Percentiles rank a stretch among this genome's conserved stretches.
These are phyloP conservation scores for Lepas anatifera DNA, from an alignment of 2,888 invertebrate species.

Conservation along the genomic window DNA sequence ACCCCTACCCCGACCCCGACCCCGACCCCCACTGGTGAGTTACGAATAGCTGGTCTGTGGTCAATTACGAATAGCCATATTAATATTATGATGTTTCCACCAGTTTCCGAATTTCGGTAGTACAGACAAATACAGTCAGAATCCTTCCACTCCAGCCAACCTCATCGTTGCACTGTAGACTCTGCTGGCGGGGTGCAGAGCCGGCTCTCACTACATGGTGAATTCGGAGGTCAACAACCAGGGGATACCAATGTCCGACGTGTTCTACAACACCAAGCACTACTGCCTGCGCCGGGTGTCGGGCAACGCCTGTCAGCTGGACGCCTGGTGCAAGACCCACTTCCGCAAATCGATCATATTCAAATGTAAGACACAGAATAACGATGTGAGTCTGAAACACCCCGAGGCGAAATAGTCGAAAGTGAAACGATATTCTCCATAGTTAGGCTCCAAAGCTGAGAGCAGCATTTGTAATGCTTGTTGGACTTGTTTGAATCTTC, in stretches of 20 bases:
- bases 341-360: conserved; percentile 58
- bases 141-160: too few species aligned
- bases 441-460: too few species aligned
- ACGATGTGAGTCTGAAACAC: too few species aligned
- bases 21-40: background rate
- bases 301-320: conserved; percentile 49
- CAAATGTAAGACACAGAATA: conserved; percentile 17
- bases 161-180: conserved; percentile 41
- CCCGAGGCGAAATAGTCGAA: too few species aligned
- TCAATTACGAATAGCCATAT: conserved; percentile 6
- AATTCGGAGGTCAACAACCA: conserved; percentile 76
- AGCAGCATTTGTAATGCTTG: too few species aligned
- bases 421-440: too few species aligned
- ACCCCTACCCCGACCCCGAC: background rate
- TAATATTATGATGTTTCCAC: conserved; percentile 5
- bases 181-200: conserved; percentile 70
- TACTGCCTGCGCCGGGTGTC: conserved; percentile 59
- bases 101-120: background rate
- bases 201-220: conserved; percentile 75
- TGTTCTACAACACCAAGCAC: conserved; percentile 72
- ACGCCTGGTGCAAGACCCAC: conserved; percentile 62
- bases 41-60: background rate
- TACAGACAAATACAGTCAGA: too few species aligned
- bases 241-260: conserved; percentile 92
- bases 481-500: too few species aligned